phyloP scores from a whole-genome alignment of 2,797 vertebrate genomes.

The Cercopithecus neglectus region DNA sequence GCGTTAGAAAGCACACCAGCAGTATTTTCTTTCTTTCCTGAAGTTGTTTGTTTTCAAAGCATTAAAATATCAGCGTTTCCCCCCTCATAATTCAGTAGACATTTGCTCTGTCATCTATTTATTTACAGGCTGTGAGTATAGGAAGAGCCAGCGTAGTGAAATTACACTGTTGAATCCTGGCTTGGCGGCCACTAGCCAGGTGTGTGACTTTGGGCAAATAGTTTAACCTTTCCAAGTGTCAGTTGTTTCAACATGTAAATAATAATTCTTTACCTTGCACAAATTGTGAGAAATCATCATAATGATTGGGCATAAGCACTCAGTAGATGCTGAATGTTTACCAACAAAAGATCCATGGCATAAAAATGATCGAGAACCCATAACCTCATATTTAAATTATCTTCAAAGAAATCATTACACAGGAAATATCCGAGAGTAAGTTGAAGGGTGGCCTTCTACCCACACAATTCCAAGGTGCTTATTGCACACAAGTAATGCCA shows the following conservation, averaged over 20 bases:
- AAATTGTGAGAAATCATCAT: neutral
- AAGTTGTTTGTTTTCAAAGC: neutral
- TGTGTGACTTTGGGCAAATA: neutral
- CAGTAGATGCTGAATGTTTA: neutral
- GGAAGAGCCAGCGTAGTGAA: neutral
- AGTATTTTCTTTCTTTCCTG: neutral
- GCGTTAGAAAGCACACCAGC: neutral
- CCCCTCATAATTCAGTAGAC: rapidly evolving
- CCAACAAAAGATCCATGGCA: neutral
- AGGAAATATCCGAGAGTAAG: neutral
- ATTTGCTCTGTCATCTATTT: neutral
- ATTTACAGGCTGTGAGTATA: neutral
- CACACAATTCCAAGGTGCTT: neutral
- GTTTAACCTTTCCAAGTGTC: neutral
- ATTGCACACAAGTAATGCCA: neutral
- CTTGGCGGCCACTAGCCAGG: neutral
- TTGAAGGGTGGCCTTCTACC: neutral
- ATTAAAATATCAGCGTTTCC: neutral
- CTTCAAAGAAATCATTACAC: neutral
- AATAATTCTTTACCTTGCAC: neutral
- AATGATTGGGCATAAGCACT: neutral
- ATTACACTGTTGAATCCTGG: neutral
- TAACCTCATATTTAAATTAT: neutral
- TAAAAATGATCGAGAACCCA: neutral
- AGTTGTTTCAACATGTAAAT: neutral